A percentile compares a stretch with the other conserved stretches of the same genome.
Evolutionary conservation across 2,797 vertebrate genomes (phyloP).

Genomic region (Molossus alvarezi): DNA sequence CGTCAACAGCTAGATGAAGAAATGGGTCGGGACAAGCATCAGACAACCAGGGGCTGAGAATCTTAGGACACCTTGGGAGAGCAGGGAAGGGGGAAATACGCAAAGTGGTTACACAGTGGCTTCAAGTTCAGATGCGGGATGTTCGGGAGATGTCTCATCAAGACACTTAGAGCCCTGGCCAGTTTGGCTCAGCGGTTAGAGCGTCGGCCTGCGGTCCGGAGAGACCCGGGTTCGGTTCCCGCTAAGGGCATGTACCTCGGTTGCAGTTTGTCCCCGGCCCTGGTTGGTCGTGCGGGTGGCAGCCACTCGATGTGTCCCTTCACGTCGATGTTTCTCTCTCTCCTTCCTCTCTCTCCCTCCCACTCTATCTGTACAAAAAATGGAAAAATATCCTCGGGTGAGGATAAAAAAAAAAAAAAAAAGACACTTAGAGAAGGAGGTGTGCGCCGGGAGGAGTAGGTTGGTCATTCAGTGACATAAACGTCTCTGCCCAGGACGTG

Average conservation of each 20-base stretch:
- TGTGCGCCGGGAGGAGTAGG: background rate
- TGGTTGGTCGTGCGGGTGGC: too few species aligned
- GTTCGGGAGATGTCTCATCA: background rate
- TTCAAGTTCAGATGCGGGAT: background rate
- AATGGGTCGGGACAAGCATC: background rate
- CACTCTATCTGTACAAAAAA: too few species aligned
- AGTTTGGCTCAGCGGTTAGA: too few species aligned
- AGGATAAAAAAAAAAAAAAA: too few species aligned
- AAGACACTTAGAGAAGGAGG: background rate
- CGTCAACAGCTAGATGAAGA: background rate
- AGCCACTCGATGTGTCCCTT: too few species aligned
- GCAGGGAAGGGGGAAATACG: background rate
- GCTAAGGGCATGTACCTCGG: too few species aligned
- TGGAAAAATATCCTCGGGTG: too few species aligned
- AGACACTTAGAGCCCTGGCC: background rate
- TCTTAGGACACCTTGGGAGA: background rate
- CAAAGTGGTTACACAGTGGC: background rate
- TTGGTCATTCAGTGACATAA: background rate
- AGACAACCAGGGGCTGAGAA: background rate
- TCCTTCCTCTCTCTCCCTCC: too few species aligned
- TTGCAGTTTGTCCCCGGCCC: too few species aligned
- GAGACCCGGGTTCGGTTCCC: too few species aligned
- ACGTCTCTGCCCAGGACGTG: background rate
- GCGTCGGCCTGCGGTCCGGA: too few species aligned
- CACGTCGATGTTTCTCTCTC: too few species aligned